Percentiles rank a stretch among this genome's conserved stretches.
phyloP scores from a whole-genome alignment of 2,888 invertebrate species.

The Ormia ochracea region DNA sequence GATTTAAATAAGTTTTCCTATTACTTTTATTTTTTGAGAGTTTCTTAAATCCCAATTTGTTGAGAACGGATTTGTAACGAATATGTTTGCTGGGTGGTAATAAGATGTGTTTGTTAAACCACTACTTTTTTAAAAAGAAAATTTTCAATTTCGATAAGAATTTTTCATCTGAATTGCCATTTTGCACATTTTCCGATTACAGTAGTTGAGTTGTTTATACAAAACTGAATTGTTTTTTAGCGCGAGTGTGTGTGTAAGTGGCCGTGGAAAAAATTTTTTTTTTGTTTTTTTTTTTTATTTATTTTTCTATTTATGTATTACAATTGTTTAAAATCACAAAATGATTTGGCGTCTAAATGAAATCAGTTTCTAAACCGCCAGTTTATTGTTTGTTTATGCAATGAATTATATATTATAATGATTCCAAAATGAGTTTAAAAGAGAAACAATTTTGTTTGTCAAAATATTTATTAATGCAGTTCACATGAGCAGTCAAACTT shows the following conservation, averaged over 20 bases:
- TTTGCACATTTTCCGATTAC: constrained; percentile 12
- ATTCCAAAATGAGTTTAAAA: background rate
- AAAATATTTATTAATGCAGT: no score
- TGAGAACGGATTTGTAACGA: no score
- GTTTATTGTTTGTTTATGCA: background rate
- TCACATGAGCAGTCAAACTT: no score
- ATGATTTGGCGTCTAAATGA: constrained; percentile 9
- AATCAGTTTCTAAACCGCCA: constrained; percentile 8
- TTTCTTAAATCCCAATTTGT: no score
- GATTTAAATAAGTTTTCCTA: no score
- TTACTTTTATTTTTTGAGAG: no score
- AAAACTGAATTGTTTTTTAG: background rate
- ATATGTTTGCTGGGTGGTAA: background rate
- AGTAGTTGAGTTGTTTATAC: constrained; percentile 26
- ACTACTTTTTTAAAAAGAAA: constrained; percentile 4
- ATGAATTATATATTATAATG: constrained; percentile 14
- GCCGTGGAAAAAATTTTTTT: background rate
- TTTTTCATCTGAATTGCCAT: constrained; percentile 12
- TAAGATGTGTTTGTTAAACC: background rate
- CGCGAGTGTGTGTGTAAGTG: background rate
- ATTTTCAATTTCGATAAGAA: background rate
- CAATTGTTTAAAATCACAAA: constrained; percentile 3
- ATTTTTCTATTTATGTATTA: background rate
- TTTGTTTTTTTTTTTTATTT: background rate
- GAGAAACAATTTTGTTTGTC: background rate